phyloP scores from a whole-genome alignment of 2,113 vertebrate species.

The Odobenus rosmarus region DNA sequence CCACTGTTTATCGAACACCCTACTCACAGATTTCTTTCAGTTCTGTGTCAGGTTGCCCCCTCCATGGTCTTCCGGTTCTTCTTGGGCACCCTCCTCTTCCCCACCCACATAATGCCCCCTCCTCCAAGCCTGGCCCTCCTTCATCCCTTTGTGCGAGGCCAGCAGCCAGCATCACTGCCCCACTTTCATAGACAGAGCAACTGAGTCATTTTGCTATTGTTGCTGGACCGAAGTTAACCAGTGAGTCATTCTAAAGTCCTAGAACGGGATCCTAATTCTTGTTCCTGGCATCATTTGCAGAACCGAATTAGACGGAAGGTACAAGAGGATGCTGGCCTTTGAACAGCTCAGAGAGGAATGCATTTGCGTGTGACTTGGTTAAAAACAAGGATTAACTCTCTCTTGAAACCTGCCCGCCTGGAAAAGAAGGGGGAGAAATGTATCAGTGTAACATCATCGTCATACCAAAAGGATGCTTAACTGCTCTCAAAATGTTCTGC shows the following conservation, averaged over 20 bases:
- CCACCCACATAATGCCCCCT: not conserved
- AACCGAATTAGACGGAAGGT: conserved; percentile 7
- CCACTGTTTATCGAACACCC: not conserved
- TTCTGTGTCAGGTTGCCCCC: not conserved
- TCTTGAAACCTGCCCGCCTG: conserved; percentile 2
- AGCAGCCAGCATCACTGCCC: conserved; percentile 14
- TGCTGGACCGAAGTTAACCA: conserved; percentile 53
- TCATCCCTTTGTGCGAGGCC: not conserved
- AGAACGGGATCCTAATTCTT: conserved; percentile 51
- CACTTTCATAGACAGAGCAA: conserved; percentile 60
- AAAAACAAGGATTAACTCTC: conserved; percentile 66
- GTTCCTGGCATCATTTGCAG: conserved; percentile 16
- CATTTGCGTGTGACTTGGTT: not conserved
- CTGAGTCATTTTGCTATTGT: conserved; percentile 75
- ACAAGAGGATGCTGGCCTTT: conserved; percentile 51
- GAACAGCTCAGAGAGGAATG: not conserved
- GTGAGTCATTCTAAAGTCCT: conserved; percentile 68
- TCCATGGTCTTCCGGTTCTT: not conserved
- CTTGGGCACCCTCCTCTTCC: not conserved
- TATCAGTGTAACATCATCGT: not conserved
- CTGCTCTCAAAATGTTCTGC: not conserved
- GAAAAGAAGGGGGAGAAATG: not conserved
- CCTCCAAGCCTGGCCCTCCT: not conserved
- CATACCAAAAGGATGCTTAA: not conserved
- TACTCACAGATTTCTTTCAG: not conserved